Base-by-base conservation (phyloP, 1,140 invertebrate genomes). In the Magallana angulata region DNA sequence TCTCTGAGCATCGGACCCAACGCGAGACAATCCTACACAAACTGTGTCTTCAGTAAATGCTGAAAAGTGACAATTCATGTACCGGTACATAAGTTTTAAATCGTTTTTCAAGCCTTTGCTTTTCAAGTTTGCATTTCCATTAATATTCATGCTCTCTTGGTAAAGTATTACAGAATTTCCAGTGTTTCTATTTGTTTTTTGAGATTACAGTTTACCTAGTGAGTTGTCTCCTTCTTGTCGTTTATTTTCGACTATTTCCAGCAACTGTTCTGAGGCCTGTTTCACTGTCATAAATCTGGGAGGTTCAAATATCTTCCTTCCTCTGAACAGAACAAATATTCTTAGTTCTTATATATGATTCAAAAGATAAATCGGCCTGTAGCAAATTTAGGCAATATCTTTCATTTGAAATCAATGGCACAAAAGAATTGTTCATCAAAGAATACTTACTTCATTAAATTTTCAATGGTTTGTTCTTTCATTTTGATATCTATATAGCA, bases 401-500 rank as follows among this genome's bases (percentile, higher is more conserved):
- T 24, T 24, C 24, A 24, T 24, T 24, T 24, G 24, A 24, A 24
- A 24, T 24, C 5, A 12, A 62, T 62, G 12, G 60, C 3, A 36
- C 6, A 36, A 30, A 64, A 85, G 7, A 12, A 14, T 8, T 56
- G 0, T 12, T 7, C 8, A 8, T 7, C 8, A 8, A 7, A 36
- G 18, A 12, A 36, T 7, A 91, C 93, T 92, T 92, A 95, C 95
- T 97, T 98, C 92, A 97, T 97, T 88, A 99, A 94, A 94, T 98
- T 99, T 94, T 99, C 98, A 88, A 98, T 96, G 64, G 98, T 98
- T 91, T 98, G 98, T 95, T 99, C 99, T 95, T 99, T 99, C 0
- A 99, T 97, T 96, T 99, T 99, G 87, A 99, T 99, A 96, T 99
- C 99, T 96, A 91, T n/a, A 76, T 8, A 36, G 48, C 8, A 30